Percentiles rank a stretch among this genome's conserved stretches.
phyloP scores from a whole-genome alignment of 2,113 vertebrate genomes.

The Cygnus atratus region DNA sequence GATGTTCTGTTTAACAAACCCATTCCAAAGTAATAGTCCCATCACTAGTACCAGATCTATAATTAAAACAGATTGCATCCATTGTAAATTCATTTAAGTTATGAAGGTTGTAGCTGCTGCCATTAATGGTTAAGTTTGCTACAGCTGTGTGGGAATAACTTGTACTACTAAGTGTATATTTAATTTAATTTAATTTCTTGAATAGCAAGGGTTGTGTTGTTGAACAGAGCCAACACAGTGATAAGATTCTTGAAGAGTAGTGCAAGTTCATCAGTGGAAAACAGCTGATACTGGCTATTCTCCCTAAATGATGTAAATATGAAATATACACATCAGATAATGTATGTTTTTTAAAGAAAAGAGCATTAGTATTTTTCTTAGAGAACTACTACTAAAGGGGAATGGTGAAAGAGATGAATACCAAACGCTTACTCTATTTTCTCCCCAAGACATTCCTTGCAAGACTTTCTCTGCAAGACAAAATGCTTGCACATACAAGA shows the following conservation, averaged over 20 bases:
- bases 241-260: background rate
- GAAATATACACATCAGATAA: background rate
- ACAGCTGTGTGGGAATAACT: background rate
- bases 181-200: background rate
- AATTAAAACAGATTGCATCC: background rate
- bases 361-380: background rate
- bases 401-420: background rate
- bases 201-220: background rate
- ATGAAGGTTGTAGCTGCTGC: background rate
- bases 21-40: background rate
- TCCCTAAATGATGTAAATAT: background rate
- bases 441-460: background rate
- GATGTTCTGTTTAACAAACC: slow-evolving; percentile 3
- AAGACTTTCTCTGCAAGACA: background rate
- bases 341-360: background rate
- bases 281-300: background rate
- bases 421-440: background rate
- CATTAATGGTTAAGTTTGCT: background rate
- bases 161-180: background rate
- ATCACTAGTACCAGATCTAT: background rate
- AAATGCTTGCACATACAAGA: background rate
- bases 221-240: background rate
- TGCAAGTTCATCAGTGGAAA: background rate
- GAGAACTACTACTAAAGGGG: background rate
- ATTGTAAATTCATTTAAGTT: background rate